Base-by-base conservation (phyloP, 2,113 vertebrate genomes). In the Neopipo cinnamomea region DNA sequence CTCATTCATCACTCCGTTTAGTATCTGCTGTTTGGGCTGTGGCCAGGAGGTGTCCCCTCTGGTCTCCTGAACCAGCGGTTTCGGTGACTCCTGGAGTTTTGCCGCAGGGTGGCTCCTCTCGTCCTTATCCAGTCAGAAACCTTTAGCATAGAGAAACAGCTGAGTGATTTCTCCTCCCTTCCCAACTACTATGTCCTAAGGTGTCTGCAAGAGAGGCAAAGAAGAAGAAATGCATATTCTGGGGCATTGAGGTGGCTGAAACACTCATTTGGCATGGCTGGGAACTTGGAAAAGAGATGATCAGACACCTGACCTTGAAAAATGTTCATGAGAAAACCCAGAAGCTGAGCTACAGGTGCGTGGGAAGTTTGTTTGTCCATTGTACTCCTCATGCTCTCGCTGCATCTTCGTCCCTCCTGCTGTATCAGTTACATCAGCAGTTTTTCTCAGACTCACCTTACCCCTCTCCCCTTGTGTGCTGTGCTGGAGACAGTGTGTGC, bases 201-300 rank as follows among this genome's bases (percentile, higher is more conserved):
- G 35, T 76, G 27, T 21, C 73, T 20, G 37, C 35, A 35, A 55
- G 73, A 52, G 85, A 93, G 42, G 50, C 46, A 12, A 97, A 92
- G 77, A 92, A 95, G 85, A 98, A 97, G 93, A 98, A 96, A 93
- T 96, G 78, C n/a, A 53, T 96, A 74, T 87, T 98, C 91, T 98
- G 98, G 59, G 99, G 99, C n/a, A 97, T 99, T 41, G 99, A 99
- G 96, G 98, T 98, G 11, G 89, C 88, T 5, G 73, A 97, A 91
- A 97, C 98, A 62, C 97, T 99, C 80, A 93, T 97, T 4, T 99
- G 99, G 99, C 98, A 94, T 82, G 97, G 96, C 96, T 99, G 99
- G 99, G 97, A 98, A 28, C 89, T 97, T 12, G 98, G 98, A 33
- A 97, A 94, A 87, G 98, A 99, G 94, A 97, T 95, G 95, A 98